These are phyloP conservation scores for Zoanthus solanderi DNA, from an alignment of 92 coral and sea anemone species.

Conservation along the genomic window DNA sequence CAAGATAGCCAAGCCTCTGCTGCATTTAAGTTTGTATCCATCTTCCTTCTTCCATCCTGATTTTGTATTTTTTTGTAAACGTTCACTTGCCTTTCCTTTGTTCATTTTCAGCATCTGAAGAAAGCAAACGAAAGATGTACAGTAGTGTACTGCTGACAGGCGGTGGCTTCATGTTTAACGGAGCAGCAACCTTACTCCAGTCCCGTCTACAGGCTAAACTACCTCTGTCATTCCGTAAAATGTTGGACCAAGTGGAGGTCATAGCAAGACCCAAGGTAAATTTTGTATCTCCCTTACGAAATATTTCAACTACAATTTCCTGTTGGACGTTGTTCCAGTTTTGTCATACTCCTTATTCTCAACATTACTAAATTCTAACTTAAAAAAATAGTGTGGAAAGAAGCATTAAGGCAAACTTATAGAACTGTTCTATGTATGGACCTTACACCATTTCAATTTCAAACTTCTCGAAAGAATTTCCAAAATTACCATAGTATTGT, in stretches of 20 bases:
- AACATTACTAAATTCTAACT: too few relatives aligned
- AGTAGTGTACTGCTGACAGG: constrained; percentile 87
- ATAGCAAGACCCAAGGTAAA: constrained; percentile 93
- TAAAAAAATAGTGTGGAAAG: too few relatives aligned
- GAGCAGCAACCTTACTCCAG: constrained; percentile 84
- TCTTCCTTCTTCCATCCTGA: too few relatives aligned
- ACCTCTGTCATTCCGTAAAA: constrained; percentile 84
- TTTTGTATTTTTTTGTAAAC: too few relatives aligned
- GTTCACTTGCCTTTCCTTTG: not conserved
- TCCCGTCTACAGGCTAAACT: constrained; percentile 91
- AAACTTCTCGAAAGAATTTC: too few relatives aligned
- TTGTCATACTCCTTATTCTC: too few relatives aligned
- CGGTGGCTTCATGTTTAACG: constrained; percentile 95
- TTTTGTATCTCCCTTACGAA: not conserved
- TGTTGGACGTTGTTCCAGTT: not conserved
- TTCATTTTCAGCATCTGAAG: constrained; percentile 61
- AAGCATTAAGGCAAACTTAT: too few relatives aligned
- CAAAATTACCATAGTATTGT: too few relatives aligned
- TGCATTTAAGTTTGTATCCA: too few relatives aligned
- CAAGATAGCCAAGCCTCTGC: too few relatives aligned
- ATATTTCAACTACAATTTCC: not conserved
- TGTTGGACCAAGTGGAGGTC: constrained; percentile 93
- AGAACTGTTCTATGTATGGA: too few relatives aligned
- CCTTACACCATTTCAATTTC: too few relatives aligned
- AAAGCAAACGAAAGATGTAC: constrained; percentile 95